Conservation (phyloP, 1,140 invertebrate species). For the Vanessa atalanta region DNA sequence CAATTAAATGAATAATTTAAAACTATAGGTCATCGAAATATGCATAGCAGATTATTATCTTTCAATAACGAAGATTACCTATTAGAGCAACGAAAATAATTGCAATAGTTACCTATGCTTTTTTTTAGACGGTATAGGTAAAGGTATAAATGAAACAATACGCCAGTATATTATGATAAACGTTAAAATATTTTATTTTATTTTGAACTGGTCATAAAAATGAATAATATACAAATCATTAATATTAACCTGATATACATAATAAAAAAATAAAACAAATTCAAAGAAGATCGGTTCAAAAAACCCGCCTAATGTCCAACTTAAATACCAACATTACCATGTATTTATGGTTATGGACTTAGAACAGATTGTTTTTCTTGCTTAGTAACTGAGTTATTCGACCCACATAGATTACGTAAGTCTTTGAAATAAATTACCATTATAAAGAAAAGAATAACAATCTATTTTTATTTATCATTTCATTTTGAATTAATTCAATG, state of each 20-base stretch:
- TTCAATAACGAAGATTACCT: no score
- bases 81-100: no score
- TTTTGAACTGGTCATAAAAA: background rate
- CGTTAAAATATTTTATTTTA: conserved; percentile 1
- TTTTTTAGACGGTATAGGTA: no score
- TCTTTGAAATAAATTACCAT: conserved; percentile 24
- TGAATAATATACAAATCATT: conserved; percentile 1
- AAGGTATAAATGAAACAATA: no score
- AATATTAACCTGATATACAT: conserved; percentile 30
- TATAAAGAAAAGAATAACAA: conserved; percentile 32
- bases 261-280: conserved; percentile 31
- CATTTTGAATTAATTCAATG: no score
- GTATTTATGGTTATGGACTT: conserved; percentile 49
- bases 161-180: background rate
- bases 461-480: background rate
- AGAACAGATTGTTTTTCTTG: conserved; percentile 43
- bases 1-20: no score
- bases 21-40: no score
- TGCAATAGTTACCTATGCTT: no score
- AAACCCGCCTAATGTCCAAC: conserved; percentile 41
- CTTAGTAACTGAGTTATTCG: conserved; percentile 50
- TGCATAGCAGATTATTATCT: no score
- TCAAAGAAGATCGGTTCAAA: conserved; percentile 49
- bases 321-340: conserved; percentile 68
- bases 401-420: conserved; percentile 66